Percentiles rank a stretch among this genome's conserved stretches.
These are phyloP conservation scores for Podiceps cristatus DNA, from an alignment of 2,113 vertebrate genomes.

Conservation along the genomic window DNA sequence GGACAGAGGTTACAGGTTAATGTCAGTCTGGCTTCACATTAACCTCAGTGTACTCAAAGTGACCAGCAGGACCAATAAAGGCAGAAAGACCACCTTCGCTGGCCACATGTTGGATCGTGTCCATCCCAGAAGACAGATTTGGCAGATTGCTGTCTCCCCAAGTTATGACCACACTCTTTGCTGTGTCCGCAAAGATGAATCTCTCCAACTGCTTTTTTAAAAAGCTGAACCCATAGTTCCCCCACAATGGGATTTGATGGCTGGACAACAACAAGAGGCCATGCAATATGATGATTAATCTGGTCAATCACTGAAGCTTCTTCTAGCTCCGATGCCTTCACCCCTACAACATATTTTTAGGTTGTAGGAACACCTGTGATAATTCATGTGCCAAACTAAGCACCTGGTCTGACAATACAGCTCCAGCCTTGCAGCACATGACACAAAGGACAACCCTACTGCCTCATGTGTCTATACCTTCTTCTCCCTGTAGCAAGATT, in stretches of 20 bases:
- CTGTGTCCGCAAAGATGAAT: not conserved
- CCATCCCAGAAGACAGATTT: not conserved
- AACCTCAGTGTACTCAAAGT: not conserved
- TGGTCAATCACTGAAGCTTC: not conserved
- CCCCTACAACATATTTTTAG: not conserved
- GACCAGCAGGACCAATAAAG: not conserved
- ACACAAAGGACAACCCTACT: not conserved
- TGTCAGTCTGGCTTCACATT: not conserved
- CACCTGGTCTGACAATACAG: not conserved
- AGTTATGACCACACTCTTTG: not conserved
- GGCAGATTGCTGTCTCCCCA: not conserved
- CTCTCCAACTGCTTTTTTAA: not conserved
- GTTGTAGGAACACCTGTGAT: not conserved
- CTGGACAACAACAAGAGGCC: not conserved
- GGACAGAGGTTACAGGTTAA: constrained; percentile 18
- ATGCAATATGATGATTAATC: not conserved
- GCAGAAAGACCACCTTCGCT: not conserved
- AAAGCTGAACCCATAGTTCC: not conserved
- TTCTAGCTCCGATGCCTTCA: not conserved
- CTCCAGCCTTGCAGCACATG: not conserved
- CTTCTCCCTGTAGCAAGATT: constrained; percentile 89
- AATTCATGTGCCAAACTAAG: not conserved
- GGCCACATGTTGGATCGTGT: not conserved
- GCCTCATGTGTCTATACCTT: constrained; percentile 61
- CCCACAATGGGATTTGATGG: not conserved